Percentiles rank a stretch among this genome's conserved stretches.
phyloP scores from a whole-genome alignment of 2,888 invertebrate genomes.

The Tetragonisca angustula region DNA sequence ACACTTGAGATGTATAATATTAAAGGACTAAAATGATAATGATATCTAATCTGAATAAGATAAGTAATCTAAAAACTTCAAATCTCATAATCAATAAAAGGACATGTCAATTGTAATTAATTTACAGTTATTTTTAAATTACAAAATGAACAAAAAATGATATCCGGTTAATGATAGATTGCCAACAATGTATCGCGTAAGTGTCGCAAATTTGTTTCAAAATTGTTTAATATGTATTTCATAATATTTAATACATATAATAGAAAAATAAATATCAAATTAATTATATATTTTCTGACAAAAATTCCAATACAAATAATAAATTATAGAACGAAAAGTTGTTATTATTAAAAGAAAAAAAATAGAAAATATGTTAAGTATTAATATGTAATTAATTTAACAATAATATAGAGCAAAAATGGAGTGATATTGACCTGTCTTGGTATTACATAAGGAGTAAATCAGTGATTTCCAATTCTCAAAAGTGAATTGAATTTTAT shows the following conservation, averaged over 20 bases:
- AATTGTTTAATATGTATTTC: slow-evolving; percentile 4
- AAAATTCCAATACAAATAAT: background rate
- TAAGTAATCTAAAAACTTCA: background rate
- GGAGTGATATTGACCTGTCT: slow-evolving; percentile 80
- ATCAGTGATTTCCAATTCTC: slow-evolving; percentile 46
- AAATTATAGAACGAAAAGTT: background rate
- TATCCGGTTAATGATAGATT: background rate
- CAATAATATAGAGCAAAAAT: slow-evolving; percentile 73
- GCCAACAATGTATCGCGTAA: background rate
- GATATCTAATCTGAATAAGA: slow-evolving; percentile 10
- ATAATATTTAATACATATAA: slow-evolving; percentile 5
- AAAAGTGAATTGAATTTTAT: slow-evolving; percentile 41
- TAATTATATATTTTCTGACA: background rate
- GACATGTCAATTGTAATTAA: background rate
- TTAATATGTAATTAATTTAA: slow-evolving; percentile 27
- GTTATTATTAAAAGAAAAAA: background rate
- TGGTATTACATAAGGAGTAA: slow-evolving; percentile 81
- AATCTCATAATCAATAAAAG: slow-evolving; percentile 19
- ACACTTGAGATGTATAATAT: background rate
- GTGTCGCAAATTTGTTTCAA: background rate
- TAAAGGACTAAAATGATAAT: slow-evolving; percentile 41
- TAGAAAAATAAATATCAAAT: slow-evolving; percentile 7
- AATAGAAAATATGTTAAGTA: background rate
- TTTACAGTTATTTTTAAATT: background rate
- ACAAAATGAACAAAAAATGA: slow-evolving; percentile 1